phyloP scores from a whole-genome alignment of 2,113 vertebrate genomes.

The Guaruba guarouba region DNA sequence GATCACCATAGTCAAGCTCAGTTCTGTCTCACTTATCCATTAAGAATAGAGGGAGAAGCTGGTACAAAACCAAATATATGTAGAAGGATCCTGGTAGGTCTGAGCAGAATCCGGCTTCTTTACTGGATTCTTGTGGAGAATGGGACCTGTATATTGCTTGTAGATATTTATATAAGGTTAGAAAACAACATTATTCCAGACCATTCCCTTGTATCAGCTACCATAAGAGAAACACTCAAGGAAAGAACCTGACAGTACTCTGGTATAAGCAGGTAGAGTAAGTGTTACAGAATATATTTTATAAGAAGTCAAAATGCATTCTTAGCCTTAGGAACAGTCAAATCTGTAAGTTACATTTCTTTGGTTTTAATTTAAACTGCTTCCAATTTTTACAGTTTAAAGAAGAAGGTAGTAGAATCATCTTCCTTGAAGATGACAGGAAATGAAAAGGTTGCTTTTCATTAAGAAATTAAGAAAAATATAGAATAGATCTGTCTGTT shows the following conservation, averaged over 20 bases:
- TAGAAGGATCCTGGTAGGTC: neutral
- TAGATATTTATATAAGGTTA: neutral
- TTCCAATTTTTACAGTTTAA: neutral
- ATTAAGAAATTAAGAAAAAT: neutral
- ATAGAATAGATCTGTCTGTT: neutral
- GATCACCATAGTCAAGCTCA: neutral
- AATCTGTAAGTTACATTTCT: neutral
- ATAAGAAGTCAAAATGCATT: neutral
- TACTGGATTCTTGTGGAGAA: neutral
- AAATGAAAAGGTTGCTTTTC: neutral
- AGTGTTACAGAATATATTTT: neutral
- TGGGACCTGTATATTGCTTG: neutral
- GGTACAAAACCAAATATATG: neutral
- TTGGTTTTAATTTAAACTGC: neutral
- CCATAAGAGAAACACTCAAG: neutral
- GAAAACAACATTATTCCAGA: neutral
- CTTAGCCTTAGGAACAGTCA: neutral
- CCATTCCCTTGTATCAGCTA: neutral
- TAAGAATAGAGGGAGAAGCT: neutral
- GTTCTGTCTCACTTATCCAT: neutral
- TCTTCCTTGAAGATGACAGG: neutral
- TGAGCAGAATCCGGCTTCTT: neutral
- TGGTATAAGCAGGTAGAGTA: neutral
- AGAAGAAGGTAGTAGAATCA: neutral
- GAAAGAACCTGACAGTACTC: neutral